A percentile compares a stretch with the other conserved stretches of the same genome.
Evolutionary conservation across 2,113 vertebrate species (phyloP).

Genomic region (Ceyx cyanopectus): DNA sequence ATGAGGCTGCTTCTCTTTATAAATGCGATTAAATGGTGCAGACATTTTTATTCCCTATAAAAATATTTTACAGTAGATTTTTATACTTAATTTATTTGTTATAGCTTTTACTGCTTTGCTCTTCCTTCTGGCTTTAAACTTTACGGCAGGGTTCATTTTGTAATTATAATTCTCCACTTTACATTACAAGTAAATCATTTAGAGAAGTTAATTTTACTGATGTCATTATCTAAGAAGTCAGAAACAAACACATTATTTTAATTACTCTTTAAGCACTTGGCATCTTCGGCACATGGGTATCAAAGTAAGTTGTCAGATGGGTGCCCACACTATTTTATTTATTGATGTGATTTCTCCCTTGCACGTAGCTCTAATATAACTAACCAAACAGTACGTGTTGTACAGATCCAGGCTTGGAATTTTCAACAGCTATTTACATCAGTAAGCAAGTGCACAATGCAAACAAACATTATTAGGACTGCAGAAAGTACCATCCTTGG

Average conservation of each 20-base stretch:
- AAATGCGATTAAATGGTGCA: slow-evolving; percentile 37
- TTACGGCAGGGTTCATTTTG: slow-evolving; percentile 66
- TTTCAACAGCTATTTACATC: slow-evolving; percentile 3
- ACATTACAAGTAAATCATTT: slow-evolving; percentile 63
- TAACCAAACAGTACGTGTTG: neutral
- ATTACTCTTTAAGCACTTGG: slow-evolving; percentile 66
- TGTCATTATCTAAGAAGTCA: slow-evolving; percentile 56
- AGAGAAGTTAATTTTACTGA: slow-evolving; percentile 69
- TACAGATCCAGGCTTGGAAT: neutral
- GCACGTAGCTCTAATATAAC: neutral
- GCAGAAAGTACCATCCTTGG: neutral
- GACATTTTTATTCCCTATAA: slow-evolving; percentile 50
- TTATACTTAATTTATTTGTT: slow-evolving; percentile 67
- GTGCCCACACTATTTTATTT: slow-evolving; percentile 46
- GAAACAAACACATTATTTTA: slow-evolving; percentile 73
- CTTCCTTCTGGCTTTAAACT: slow-evolving; percentile 64
- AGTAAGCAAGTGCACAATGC: slow-evolving; percentile 8
- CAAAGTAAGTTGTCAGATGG: slow-evolving; percentile 37
- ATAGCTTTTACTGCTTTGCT: slow-evolving; percentile 48
- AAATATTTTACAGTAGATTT: slow-evolving; percentile 64
- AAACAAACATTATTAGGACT: slow-evolving; percentile 12
- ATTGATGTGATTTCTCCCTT: slow-evolving; percentile 2
- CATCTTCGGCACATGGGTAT: neutral
- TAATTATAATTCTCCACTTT: slow-evolving; percentile 63
- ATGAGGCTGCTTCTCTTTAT: slow-evolving; percentile 16